A percentile compares a stretch with the other conserved stretches of the same genome.
Conservation (phyloP, 2,797 vertebrate species). For the Chloroceryle inda region DNA sequence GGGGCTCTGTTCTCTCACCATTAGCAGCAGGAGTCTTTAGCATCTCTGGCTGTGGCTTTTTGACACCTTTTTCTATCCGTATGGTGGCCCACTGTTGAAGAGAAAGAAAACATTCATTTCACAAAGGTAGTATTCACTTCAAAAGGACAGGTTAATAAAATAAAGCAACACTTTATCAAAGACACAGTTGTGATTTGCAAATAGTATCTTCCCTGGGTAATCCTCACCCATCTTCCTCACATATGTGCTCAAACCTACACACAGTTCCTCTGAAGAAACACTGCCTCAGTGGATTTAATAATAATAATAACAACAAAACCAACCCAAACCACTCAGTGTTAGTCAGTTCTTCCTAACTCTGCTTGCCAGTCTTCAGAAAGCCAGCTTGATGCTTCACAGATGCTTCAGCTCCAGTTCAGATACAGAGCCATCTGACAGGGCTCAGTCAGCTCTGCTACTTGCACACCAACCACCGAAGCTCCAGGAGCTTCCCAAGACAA, state of each 20-base stretch:
- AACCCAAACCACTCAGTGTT: not conserved
- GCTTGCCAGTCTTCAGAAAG: not conserved
- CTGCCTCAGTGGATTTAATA: not conserved
- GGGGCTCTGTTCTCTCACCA: conserved; percentile 80
- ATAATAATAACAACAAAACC: not conserved
- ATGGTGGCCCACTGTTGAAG: conserved; percentile 92
- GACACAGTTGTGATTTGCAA: not conserved
- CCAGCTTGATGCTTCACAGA: not conserved
- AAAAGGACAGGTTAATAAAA: not conserved
- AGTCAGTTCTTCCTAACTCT: not conserved
- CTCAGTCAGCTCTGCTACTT: not conserved
- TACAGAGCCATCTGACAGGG: not conserved
- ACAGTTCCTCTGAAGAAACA: not conserved
- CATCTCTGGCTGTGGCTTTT: conserved; percentile 70
- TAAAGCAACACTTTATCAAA: not conserved
- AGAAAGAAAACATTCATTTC: conserved; percentile 42
- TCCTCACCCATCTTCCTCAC: not conserved
- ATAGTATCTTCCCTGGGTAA: not conserved
- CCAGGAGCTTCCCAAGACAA: not conserved
- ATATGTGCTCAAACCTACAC: not conserved
- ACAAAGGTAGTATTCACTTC: not conserved
- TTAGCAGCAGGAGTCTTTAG: conserved; percentile 80
- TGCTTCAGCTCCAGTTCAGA: not conserved
- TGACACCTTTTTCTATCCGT: conserved; percentile 88
- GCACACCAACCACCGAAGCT: accelerated